Evolutionary conservation across 1,140 invertebrate species (phyloP).

Genomic region (Bombus turneri): DNA sequence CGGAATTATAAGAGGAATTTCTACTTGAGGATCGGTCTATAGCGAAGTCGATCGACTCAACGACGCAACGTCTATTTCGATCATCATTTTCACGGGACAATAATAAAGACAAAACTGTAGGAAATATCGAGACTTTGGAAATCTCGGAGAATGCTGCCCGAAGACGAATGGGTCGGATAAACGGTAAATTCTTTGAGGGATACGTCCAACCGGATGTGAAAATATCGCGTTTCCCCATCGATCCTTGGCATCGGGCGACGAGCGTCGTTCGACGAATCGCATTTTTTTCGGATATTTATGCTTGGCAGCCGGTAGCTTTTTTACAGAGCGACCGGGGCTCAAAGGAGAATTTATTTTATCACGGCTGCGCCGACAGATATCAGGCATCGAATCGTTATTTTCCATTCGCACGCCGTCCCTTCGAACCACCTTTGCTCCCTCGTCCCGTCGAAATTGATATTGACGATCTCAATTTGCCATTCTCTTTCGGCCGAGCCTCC

Average conservation of each 20-base stretch:
- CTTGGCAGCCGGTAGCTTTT: constrained; percentile 22
- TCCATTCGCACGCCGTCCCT: constrained; percentile 61
- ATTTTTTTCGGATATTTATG: constrained; percentile 54
- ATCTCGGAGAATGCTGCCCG: background rate
- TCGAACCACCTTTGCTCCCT: constrained; percentile 56
- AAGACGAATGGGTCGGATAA: background rate
- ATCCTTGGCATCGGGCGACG: background rate
- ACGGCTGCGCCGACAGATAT: constrained; percentile 62
- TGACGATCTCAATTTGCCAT: constrained; percentile 67
- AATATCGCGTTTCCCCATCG: background rate
- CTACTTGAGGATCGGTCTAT: no score
- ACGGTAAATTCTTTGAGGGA: background rate
- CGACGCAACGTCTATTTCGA: no score
- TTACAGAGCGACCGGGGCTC: constrained; percentile 36
- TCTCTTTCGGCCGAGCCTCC: constrained; percentile 41
- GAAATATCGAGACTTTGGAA: no score
- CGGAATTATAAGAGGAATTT: no score
- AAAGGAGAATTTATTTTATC: constrained; percentile 61
- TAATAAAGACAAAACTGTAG: no score
- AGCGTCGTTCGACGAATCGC: constrained; percentile 49
- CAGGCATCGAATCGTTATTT: constrained; percentile 65
- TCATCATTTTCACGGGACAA: no score
- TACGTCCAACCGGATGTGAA: background rate
- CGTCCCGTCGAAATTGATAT: constrained; percentile 60
- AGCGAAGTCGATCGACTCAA: no score